These are phyloP conservation scores for Sibirionetta formosa DNA, from an alignment of 2,797 vertebrate genomes.

Conservation along the genomic window DNA sequence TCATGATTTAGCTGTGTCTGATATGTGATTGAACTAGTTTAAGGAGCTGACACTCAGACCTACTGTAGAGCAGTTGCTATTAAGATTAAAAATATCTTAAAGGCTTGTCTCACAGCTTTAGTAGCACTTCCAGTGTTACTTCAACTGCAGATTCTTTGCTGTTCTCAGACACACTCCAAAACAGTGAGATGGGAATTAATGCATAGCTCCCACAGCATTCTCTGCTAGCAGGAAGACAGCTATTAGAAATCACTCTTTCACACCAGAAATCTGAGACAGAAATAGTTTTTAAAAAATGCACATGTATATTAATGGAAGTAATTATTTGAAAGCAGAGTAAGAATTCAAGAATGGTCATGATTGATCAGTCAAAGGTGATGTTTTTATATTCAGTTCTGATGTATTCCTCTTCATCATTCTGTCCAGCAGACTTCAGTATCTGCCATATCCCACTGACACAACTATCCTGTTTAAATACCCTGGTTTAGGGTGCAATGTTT, in stretches of 20 bases:
- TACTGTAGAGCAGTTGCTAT: background rate
- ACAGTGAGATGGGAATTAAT: background rate
- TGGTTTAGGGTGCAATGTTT: background rate
- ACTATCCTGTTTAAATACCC: background rate
- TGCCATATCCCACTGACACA: background rate
- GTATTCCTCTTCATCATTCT: background rate
- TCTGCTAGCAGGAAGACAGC: background rate
- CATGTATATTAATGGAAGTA: background rate
- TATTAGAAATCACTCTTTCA: background rate
- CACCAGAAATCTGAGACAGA: rapidly evolving
- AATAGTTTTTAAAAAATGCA: background rate
- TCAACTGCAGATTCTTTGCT: background rate
- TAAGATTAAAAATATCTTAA: background rate
- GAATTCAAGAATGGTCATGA: background rate
- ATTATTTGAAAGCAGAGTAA: background rate
- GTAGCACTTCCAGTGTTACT: background rate
- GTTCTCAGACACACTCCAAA: background rate
- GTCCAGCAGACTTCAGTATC: background rate
- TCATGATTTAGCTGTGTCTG: background rate
- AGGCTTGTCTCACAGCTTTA: background rate
- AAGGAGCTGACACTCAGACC: background rate
- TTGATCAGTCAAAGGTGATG: background rate
- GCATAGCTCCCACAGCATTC: background rate
- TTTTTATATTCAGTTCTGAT: background rate
- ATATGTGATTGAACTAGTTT: background rate